These are phyloP conservation scores for Lepidurus arcticus DNA, from an alignment of 1,140 invertebrate species.

Conservation along the genomic window DNA sequence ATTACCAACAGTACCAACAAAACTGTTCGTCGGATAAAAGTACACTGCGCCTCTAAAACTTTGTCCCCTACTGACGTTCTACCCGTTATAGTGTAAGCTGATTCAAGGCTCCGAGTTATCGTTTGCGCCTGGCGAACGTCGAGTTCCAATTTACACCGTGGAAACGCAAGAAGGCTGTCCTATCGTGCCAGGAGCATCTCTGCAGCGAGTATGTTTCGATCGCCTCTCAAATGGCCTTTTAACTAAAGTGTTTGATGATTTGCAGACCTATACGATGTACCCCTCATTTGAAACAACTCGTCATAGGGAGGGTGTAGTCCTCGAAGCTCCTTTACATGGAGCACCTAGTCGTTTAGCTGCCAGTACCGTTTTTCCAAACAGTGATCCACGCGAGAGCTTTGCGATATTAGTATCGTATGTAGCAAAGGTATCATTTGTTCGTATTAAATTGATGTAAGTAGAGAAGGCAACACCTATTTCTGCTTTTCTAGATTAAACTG, in stretches of 20 bases:
- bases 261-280: slow-evolving; percentile 32
- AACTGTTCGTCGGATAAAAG: slow-evolving; percentile 34
- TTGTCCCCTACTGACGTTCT: neutral
- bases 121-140: slow-evolving; percentile 29
- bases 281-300: slow-evolving; percentile 29
- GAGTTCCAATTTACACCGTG: slow-evolving; percentile 25
- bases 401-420: slow-evolving; percentile 35
- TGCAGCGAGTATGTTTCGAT: slow-evolving; percentile 28
- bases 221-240: neutral
- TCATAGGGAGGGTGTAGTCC: slow-evolving; percentile 30
- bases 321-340: slow-evolving; percentile 32
- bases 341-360: slow-evolving; percentile 24
- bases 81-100: slow-evolving; percentile 31
- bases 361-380: slow-evolving; percentile 33
- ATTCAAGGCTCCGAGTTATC: slow-evolving; percentile 33
- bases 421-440: slow-evolving; percentile 30
- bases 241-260: slow-evolving; percentile 11
- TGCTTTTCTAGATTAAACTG: slow-evolving; percentile 26
- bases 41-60: slow-evolving; percentile 11
- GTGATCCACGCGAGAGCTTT: slow-evolving; percentile 34
- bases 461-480: no score
- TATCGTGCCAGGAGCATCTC: slow-evolving; percentile 31
- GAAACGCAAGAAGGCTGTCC: slow-evolving; percentile 35
- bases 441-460: no score
- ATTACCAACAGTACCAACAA: slow-evolving; percentile 34